Evolutionary conservation across 2,113 vertebrate species (phyloP), one percentile per base, ranked within the genome.

Genomic region (Pomatostomus ruficeps): DNA sequence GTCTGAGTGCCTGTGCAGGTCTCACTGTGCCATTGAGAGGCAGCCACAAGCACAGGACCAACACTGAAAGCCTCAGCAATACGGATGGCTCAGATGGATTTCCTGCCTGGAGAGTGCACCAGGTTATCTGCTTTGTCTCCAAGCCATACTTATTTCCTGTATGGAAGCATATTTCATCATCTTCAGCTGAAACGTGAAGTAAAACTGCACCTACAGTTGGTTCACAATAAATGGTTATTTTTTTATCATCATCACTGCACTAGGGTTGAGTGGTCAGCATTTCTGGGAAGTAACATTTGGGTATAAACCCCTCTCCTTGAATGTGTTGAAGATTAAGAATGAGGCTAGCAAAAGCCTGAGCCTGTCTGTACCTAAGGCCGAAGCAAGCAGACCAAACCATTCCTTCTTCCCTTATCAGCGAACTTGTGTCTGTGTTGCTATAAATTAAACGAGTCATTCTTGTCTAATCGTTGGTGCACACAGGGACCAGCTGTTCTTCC

Each of bases 21-120:
- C 46, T 46, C 16, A 0, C 48, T 35, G 25, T 42, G 73, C 3
- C 1, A 3, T 4, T 0, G 0, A 31, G 31, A 36, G 36, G 0
- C 0, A 78, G 38, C 55, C 26, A 1, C 55, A 22, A 26, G 42
- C 36, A 7, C 0, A 29, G 45, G 20, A 13, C 14, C 36, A 11
- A 0, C 24, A 16, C 7, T 28, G 59, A 36, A 87, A 42, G 11
- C 26, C 28, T 57, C 35, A 36, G 43, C 7, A 59, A 8, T 40
- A 10, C 1, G 59, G 11, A 42, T 74, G 49, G 33, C 14, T 58
- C 24, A 45, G 66, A 36, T 51, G 43, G 21, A 36, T 88, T 66
- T 90, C 51, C 75, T 58, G n/a, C 55, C 67, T 85, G 33, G 9
- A 77, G 33, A 46, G 43, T 40, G 51, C 79, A 63, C 58, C 59